phyloP scores from a whole-genome alignment of 2,797 vertebrate species.

The Orientallactaga sibirica region DNA sequence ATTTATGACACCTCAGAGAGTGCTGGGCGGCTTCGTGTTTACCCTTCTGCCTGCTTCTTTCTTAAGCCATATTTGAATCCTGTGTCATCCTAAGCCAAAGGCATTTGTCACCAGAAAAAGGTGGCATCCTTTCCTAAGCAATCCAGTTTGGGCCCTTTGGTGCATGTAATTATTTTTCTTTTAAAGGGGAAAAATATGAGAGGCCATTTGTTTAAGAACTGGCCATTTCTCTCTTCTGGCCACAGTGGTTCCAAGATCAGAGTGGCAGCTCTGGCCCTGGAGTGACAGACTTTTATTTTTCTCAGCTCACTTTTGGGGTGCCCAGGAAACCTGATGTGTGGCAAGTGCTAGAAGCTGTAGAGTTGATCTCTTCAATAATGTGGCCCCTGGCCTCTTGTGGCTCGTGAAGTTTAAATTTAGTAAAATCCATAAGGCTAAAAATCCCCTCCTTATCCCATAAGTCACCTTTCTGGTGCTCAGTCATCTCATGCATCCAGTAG shows the following conservation, averaged over 20 bases:
- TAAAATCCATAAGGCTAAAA: constrained; percentile 6
- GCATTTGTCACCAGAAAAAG: constrained; percentile 59
- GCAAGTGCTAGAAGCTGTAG: not conserved
- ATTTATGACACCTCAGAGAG: constrained; percentile 76
- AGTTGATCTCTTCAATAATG: not conserved
- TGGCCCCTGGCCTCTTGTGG: not conserved
- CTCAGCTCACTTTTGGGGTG: not conserved
- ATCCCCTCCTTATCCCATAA: not conserved
- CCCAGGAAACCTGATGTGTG: not conserved
- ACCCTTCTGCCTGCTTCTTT: constrained; percentile 61
- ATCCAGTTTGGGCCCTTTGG: not conserved
- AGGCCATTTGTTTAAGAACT: constrained; percentile 50
- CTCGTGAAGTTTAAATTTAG: constrained; percentile 41
- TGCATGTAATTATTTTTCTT: constrained; percentile 5
- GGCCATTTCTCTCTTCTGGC: constrained; percentile 23
- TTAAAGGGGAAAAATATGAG: not conserved
- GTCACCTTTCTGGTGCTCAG: not conserved
- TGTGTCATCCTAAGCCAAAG: constrained; percentile 27
- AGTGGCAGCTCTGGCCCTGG: not conserved
- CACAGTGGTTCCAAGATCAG: constrained; percentile 25
- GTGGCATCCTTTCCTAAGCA: constrained; percentile 10
- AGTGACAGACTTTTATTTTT: constrained; percentile 35
- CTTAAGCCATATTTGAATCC: constrained; percentile 33
- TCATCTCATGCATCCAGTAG: not conserved
- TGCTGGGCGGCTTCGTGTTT: constrained; percentile 43